phyloP scores from a whole-genome alignment of 1,140 invertebrate species.

The Zaprionus gabonicus region DNA sequence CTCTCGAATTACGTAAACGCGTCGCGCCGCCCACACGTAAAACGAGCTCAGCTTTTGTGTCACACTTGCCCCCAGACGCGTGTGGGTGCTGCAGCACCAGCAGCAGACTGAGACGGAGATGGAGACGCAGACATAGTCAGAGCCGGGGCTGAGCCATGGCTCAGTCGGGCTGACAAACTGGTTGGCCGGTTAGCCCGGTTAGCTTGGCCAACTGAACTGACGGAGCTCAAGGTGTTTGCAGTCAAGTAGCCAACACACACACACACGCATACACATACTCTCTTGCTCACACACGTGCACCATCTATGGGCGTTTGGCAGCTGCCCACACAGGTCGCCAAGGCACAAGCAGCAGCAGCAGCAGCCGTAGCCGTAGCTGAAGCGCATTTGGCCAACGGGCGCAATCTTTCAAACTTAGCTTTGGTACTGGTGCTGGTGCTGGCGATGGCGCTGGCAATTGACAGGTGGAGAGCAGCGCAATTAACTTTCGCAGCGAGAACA shows the following conservation, averaged over 20 bases:
- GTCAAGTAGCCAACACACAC: slow-evolving; percentile 14
- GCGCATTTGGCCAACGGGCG: slow-evolving; percentile 29
- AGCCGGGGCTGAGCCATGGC: slow-evolving; percentile 6
- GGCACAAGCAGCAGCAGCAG: neutral
- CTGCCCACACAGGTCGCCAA: slow-evolving; percentile 31
- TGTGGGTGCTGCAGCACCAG: slow-evolving; percentile 32
- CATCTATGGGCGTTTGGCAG: slow-evolving; percentile 16
- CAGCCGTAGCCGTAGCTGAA: neutral
- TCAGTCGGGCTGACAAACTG: slow-evolving; percentile 26
- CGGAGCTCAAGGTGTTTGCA: slow-evolving; percentile 29
- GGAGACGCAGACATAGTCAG: neutral
- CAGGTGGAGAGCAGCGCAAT: slow-evolving; percentile 61
- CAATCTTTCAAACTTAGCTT: slow-evolving; percentile 49
- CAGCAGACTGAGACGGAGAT: neutral
- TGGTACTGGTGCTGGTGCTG: neutral
- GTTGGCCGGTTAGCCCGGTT: slow-evolving; percentile 26
- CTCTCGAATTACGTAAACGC: slow-evolving; percentile 46
- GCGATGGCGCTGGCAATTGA: slow-evolving; percentile 30
- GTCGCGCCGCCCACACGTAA: slow-evolving; percentile 30
- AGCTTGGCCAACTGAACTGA: slow-evolving; percentile 15
- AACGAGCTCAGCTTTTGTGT: slow-evolving; percentile 29
- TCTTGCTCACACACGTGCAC: neutral
- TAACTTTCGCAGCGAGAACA: slow-evolving; percentile 60
- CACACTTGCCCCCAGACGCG: slow-evolving; percentile 23
- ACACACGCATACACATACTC: neutral